These are phyloP conservation scores for Aphodius sticticus DNA, from an alignment of 2,888 invertebrate species.

Conservation along the genomic window DNA sequence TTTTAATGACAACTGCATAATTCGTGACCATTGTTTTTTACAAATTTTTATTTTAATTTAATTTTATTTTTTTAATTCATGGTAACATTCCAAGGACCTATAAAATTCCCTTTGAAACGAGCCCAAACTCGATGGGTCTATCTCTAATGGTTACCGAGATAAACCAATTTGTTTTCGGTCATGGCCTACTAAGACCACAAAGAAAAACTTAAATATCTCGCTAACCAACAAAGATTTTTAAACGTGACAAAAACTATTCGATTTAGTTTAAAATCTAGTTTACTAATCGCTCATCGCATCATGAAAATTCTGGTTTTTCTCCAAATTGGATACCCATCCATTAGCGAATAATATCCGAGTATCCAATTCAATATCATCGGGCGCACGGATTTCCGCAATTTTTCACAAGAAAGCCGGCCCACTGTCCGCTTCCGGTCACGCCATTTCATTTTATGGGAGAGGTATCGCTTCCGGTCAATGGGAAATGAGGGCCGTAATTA, in stretches of 20 bases:
- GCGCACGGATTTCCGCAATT: neutral
- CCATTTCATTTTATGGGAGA: neutral
- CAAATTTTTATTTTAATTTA: too few species aligned
- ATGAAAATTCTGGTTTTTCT: neutral
- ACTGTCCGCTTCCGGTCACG: neutral
- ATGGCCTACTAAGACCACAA: too few species aligned
- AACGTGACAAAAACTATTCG: neutral
- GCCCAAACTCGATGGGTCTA: too few species aligned
- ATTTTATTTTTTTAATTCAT: too few species aligned
- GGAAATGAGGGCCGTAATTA: neutral
- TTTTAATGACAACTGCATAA: too few species aligned
- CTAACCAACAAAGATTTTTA: constrained; percentile 12
- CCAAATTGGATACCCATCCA: neutral
- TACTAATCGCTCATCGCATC: neutral
- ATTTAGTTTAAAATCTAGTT: neutral
- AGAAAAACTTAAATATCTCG: neutral
- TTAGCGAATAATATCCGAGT: neutral
- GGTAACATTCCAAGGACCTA: too few species aligned
- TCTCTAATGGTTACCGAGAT: too few species aligned
- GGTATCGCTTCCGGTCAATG: neutral
- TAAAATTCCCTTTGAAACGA: too few species aligned
- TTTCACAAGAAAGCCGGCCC: neutral
- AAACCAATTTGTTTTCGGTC: too few species aligned
- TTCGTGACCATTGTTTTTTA: too few species aligned
- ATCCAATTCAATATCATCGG: neutral